Percentiles rank a stretch among this genome's conserved stretches.
These are phyloP conservation scores for Spea bombifrons DNA, from an alignment of 2,113 vertebrate species.

Conservation along the genomic window DNA sequence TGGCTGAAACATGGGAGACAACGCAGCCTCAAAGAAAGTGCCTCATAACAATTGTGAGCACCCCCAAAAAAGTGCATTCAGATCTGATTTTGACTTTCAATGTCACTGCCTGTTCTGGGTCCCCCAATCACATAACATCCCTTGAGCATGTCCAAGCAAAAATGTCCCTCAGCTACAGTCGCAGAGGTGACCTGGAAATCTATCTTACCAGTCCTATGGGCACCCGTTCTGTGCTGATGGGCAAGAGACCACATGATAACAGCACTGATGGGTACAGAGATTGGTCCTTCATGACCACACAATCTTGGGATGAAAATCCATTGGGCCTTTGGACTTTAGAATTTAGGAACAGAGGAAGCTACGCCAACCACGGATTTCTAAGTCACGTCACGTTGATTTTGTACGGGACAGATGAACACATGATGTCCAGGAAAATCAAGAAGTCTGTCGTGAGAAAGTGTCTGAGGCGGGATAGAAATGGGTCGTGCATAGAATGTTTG, in stretches of 20 bases:
- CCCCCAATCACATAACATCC: slow-evolving; percentile 55
- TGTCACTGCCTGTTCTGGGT: slow-evolving; percentile 46
- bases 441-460: slow-evolving; percentile 48
- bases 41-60: slow-evolving; percentile 38
- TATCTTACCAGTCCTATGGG: slow-evolving; percentile 70
- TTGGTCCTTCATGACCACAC: slow-evolving; percentile 78
- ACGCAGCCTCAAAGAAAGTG: slow-evolving; percentile 64
- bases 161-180: slow-evolving; percentile 68
- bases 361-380: slow-evolving; percentile 63
- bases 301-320: slow-evolving; percentile 77
- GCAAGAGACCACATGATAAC: slow-evolving; percentile 64
- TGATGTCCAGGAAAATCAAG: slow-evolving; percentile 38
- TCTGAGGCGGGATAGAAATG: slow-evolving; percentile 45
- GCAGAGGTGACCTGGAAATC: slow-evolving; percentile 71
- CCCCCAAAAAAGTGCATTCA: slow-evolving; percentile 52
- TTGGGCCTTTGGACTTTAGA: slow-evolving; percentile 65
- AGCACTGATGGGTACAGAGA: slow-evolving; percentile 67
- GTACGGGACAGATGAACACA: slow-evolving; percentile 66
- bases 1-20: slow-evolving; percentile 63
- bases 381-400: slow-evolving; percentile 61
- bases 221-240: slow-evolving; percentile 68
- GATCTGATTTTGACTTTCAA: slow-evolving; percentile 51
- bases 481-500: slow-evolving; percentile 62
- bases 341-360: slow-evolving; percentile 68
- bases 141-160: slow-evolving; percentile 75